A percentile compares a stretch with the other conserved stretches of the same genome.
These are phyloP conservation scores for Oceanodroma leucorhoa DNA, from an alignment of 2,797 vertebrate genomes.

Conservation along the genomic window DNA sequence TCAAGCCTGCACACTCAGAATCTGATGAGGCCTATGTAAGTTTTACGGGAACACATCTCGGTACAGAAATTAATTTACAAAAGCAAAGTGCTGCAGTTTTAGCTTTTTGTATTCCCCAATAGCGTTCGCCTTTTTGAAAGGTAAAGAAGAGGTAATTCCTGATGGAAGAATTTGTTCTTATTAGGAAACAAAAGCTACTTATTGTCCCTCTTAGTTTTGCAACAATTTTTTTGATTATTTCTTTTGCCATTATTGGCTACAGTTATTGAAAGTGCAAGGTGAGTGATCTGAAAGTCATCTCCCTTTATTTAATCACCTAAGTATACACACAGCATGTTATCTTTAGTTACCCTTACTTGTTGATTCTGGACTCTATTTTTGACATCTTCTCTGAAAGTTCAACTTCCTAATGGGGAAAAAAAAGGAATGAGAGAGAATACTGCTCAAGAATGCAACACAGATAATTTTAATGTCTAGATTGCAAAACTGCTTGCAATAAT, in stretches of 20 bases:
- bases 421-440: not conserved
- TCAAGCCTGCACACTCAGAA: not conserved
- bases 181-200: not conserved
- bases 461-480: not conserved
- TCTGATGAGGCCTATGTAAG: not conserved
- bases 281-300: not conserved
- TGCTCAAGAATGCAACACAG: not conserved
- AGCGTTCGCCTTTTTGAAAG: not conserved
- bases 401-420: not conserved
- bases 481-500: not conserved
- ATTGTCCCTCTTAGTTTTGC: not conserved
- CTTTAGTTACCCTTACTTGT: not conserved
- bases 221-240: not conserved
- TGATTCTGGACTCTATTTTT: not conserved
- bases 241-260: not conserved
- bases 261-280: not conserved
- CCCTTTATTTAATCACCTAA: not conserved
- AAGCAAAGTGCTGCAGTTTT: not conserved
- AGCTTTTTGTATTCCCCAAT: not conserved
- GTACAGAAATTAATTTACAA: not conserved
- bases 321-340: not conserved
- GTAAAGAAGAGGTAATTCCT: not conserved
- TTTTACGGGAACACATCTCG: not conserved
- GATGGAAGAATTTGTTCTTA: not conserved
- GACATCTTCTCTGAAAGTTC: not conserved